Percentiles rank a stretch among this genome's conserved stretches.
These are phyloP conservation scores for Silurus aristotelis DNA, from an alignment of 2,797 vertebrate genomes.

Conservation along the genomic window DNA sequence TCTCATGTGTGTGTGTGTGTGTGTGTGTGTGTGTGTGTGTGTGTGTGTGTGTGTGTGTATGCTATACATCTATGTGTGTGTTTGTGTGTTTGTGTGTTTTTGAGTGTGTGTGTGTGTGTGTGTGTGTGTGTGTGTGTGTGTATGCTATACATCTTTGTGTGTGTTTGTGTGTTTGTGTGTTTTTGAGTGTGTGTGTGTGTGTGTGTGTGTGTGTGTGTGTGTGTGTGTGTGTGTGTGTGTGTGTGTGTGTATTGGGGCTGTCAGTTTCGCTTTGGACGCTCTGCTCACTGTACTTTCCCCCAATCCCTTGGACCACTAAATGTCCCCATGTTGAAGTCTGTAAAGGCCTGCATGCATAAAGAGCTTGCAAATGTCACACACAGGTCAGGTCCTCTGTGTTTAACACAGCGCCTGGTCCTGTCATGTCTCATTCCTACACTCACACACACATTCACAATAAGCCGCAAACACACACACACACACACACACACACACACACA, in stretches of 20 bases:
- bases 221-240: neutral
- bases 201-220: neutral
- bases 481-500: neutral
- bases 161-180: neutral
- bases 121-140: too few relatives aligned
- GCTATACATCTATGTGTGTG: too few relatives aligned
- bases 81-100: neutral
- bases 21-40: neutral
- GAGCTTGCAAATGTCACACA: conserved; percentile 66
- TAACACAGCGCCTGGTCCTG: conserved; percentile 59
- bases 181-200: neutral
- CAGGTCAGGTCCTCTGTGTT: conserved; percentile 62
- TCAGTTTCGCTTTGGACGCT: neutral
- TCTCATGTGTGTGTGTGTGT: neutral
- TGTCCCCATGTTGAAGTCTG: conserved; percentile 49
- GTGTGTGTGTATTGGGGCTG: neutral
- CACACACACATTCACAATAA: conserved; percentile 9
- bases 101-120: neutral
- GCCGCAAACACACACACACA: neutral
- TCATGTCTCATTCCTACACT: conserved; percentile 68
- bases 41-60: too few relatives aligned
- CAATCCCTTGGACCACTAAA: conserved; percentile 52
- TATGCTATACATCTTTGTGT: neutral
- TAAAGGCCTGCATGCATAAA: conserved; percentile 54
- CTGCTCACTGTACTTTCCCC: conserved; percentile 38